These are phyloP conservation scores for Tenthredo distinguenda DNA, from an alignment of 2,888 invertebrate species.

Conservation along the genomic window DNA sequence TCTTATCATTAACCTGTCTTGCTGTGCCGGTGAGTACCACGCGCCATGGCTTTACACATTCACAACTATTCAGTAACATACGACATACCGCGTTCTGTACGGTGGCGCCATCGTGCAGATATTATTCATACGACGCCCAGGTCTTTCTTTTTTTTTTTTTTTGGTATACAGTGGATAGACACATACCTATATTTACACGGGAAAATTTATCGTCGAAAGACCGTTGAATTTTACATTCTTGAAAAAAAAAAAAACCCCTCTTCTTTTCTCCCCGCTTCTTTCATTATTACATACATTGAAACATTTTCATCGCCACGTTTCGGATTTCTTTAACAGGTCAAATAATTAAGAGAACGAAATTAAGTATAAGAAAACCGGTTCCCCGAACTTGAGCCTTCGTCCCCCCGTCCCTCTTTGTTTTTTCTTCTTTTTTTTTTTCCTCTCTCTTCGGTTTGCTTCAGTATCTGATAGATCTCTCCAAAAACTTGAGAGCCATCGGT, in stretches of 20 bases:
- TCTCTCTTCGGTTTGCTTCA: constrained; percentile 35
- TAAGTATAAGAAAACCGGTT: constrained; percentile 58
- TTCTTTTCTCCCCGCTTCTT: neutral
- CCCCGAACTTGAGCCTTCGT: constrained; percentile 18
- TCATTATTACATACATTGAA: neutral
- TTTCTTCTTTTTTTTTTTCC: neutral
- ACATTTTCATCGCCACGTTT: neutral
- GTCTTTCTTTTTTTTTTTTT: too few relatives aligned
- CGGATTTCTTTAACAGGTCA: constrained; percentile 8
- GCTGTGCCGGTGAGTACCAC: constrained; percentile 73
- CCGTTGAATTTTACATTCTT: too few relatives aligned
- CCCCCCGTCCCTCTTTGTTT: neutral
- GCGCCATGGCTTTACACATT: constrained; percentile 30
- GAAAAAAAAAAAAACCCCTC: neutral
- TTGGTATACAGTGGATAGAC: neutral
- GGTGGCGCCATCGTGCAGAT: constrained; percentile 32
- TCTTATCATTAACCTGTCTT: constrained; percentile 68
- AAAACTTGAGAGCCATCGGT: constrained; percentile 17
- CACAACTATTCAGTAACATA: neutral
- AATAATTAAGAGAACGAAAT: constrained; percentile 28
- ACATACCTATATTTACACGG: neutral
- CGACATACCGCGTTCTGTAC: neutral
- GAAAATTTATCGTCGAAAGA: neutral
- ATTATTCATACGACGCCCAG: neutral
- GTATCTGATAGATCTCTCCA: constrained; percentile 59